Base-by-base conservation (phyloP, 2,113 vertebrate species). In the Naja naja region DNA sequence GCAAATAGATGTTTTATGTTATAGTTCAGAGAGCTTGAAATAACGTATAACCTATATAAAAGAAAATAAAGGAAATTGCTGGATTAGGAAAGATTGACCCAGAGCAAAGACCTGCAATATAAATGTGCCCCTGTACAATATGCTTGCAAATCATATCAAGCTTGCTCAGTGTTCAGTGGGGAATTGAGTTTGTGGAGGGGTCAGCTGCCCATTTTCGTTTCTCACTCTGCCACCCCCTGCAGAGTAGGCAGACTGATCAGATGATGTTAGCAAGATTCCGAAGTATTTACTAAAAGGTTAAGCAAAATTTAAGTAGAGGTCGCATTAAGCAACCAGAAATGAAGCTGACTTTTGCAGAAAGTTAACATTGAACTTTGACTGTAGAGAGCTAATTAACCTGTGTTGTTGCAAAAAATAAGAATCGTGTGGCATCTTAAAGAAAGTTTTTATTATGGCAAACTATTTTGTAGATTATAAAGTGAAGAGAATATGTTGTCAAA, bases 201-300 rank as follows among this genome's bases (percentile, higher is more conserved):
- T 69, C 74, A 86, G 88, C 92, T 93, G 88, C 52, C 92, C 18
- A n/a, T 64, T 18, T 91, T 93, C 91, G 18, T 96, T 96, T 96
- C 94, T 91, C 88, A 85, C 92, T 86, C 92, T n/a, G 3, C 85
- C 49, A 74, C 86, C 88, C 52, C 88, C 93, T 94, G 95, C 90
- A 95, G 90, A 94, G 92, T 95, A 94, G 94, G 92, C 93, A 93
- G 86, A 56, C 91, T 55, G 93, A 93, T 94, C 12, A 1, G 60
- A 54, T 96, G 96, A 96, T 47, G 27, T 87, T 22, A 53, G 1
- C 69, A 94, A 94, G 53, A 45, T 91, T 74, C 91, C 95, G 93
- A 94, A 92, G 93, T 91, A 93, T 93, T 88, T 91, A 90, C 86
- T 93, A 55, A 95, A 94, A 96, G 94, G 94, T 95, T 93, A 95